Evolutionary conservation across 2,888 invertebrate genomes (phyloP), one percentile per base, ranked within the genome.

Genomic region (Drosophila stalkeri): DNA sequence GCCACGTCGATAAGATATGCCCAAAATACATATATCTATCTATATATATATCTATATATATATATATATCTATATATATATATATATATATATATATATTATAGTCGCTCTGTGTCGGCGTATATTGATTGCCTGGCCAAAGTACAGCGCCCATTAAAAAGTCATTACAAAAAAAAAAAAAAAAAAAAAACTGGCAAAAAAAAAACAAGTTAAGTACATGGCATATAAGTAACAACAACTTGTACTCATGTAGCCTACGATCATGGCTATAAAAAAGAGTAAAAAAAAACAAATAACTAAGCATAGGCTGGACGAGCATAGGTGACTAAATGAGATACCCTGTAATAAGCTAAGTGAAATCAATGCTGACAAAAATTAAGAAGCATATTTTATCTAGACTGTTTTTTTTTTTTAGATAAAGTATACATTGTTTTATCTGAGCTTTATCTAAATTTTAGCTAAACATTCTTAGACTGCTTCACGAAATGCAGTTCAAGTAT

Each of bases 111-210:
- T 64, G 60, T 67, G 60, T 67, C 62, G 57, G 59, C 33, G 57
- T 49, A 37, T 81, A 89, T 89, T 89, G 85, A 85, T 85, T 88
- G 90, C 77, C 75, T 55, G 79, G 54, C 74, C 82, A 84, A 87
- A 88, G 86, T 85, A 74, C 82, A 65, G 60, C 39, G 81, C 61
- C 86, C 85, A 86, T 86, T 86, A 86, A 90, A 86, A 86, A 86
- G 64, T 71, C 90, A 88, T 86, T 86, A 90, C 72, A 86, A 68
- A 83, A 80, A 64, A 69, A 44, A 39, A 35, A 55, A 46, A 20
- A 64, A 60, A 64, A 54, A 2, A 20, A 37, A 33, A 46, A 51
- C 31, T 8, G 18, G 12, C 18, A 37, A 59, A 51, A 18, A 47
- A 63, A 47, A 64, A 62, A 64, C 44, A 67, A 62, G 55, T 71